Evolutionary conservation across 2,888 invertebrate species (phyloP).

Genomic region (Antheraea assamensis): DNA sequence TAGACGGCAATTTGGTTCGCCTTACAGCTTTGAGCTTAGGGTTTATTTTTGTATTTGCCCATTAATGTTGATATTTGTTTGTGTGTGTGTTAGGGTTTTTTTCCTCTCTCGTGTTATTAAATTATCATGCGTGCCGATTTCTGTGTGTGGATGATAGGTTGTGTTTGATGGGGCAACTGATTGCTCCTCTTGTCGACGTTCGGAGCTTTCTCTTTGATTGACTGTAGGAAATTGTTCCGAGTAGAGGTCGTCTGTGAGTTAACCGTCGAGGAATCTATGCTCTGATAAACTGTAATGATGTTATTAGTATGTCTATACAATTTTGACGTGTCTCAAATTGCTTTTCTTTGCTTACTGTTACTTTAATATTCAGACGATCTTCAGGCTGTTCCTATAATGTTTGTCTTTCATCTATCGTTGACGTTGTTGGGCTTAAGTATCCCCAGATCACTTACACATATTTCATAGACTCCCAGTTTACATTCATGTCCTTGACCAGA

Average conservation of each 20-base stretch:
- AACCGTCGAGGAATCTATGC: slow-evolving; percentile 35
- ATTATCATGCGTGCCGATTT: slow-evolving; percentile 81
- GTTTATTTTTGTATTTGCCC: slow-evolving; percentile 51
- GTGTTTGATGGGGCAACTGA: slow-evolving; percentile 77
- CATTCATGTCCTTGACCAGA: background rate
- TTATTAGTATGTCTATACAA: slow-evolving; percentile 30
- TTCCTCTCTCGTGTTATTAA: slow-evolving; percentile 77
- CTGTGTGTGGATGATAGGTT: slow-evolving; percentile 80
- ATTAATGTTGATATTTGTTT: slow-evolving; percentile 57
- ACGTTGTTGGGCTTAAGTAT: background rate
- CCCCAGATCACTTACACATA: background rate
- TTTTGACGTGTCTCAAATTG: slow-evolving; percentile 33
- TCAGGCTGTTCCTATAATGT: background rate
- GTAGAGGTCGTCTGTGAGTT: slow-evolving; percentile 54
- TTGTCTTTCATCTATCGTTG: background rate
- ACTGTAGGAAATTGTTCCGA: slow-evolving; percentile 63
- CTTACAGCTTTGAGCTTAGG: slow-evolving; percentile 58
- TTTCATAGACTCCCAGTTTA: background rate
- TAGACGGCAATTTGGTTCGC: slow-evolving; percentile 41
- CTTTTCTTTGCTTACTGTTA: background rate
- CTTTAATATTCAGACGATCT: background rate
- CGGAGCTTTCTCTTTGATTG: slow-evolving; percentile 80
- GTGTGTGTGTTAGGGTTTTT: slow-evolving; percentile 27
- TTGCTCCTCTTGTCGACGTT: slow-evolving; percentile 80
- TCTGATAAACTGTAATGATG: slow-evolving; percentile 23